Conservation (phyloP, 2,113 vertebrate genomes). For the Gallinago paraguaiae region DNA sequence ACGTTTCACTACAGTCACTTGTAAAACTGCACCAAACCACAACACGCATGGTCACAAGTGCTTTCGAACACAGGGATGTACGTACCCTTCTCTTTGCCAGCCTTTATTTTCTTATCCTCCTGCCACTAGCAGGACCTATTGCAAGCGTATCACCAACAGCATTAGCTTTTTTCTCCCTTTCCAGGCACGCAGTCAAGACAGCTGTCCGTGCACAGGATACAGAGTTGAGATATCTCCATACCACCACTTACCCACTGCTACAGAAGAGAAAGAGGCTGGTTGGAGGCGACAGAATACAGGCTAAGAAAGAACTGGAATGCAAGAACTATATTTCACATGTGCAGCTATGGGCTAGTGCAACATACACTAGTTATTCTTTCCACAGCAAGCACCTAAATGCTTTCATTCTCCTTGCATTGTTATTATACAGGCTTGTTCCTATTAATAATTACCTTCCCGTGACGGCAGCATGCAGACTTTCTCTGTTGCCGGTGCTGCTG, state of each 20-base stretch:
- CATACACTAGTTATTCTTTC: not conserved
- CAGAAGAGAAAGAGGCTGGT: not conserved
- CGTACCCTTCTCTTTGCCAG: not conserved
- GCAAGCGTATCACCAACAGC: not conserved
- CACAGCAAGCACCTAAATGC: not conserved
- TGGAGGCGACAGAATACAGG: not conserved
- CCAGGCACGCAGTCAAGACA: not conserved
- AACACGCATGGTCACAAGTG: accelerated
- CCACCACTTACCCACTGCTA: not conserved
- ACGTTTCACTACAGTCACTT: not conserved
- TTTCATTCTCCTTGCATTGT: not conserved
- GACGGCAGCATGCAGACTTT: not conserved
- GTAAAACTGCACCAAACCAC: not conserved
- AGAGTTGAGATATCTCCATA: not conserved
- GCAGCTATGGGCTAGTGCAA: not conserved
- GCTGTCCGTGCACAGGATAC: not conserved
- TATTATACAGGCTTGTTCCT: not conserved
- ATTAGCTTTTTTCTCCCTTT: not conserved
- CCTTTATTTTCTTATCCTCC: not conserved
- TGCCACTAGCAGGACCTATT: not conserved
- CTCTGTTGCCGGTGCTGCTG: not conserved
- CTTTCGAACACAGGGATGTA: not conserved
- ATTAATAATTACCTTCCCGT: slow-evolving; percentile 35
- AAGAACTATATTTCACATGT: not conserved
- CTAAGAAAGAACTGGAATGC: not conserved